Percentiles rank a stretch among this genome's conserved stretches.
Conservation (phyloP, 2,113 vertebrate species). For the Brienomyrus longianalis region DNA sequence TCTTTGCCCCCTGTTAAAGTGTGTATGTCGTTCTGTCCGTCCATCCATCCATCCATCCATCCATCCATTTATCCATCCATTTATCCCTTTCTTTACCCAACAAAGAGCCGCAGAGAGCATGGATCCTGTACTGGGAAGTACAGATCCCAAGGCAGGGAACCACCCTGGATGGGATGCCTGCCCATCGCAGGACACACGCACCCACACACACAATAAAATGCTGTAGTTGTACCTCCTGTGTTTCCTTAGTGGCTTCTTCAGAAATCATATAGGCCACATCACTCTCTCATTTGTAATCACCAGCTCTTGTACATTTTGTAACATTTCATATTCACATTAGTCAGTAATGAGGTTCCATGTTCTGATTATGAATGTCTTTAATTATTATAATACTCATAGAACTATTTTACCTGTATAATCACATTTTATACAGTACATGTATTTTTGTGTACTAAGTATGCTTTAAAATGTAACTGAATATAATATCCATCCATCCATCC, state of each 20-base stretch:
- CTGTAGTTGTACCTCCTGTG: too few relatives aligned
- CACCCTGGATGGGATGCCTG: not conserved
- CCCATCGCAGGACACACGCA: not conserved
- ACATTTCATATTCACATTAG: slow-evolving; percentile 1
- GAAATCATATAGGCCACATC: not conserved
- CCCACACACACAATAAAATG: not conserved
- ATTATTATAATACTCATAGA: not conserved
- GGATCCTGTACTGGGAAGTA: not conserved
- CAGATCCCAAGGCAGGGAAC: not conserved
- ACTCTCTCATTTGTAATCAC: not conserved
- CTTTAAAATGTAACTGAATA: not conserved
- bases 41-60: not conserved
- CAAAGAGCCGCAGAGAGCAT: not conserved
- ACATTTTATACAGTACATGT: not conserved
- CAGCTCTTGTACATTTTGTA: not conserved
- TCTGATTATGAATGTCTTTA: not conserved
- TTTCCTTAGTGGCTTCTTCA: not conserved
- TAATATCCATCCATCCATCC: not conserved
- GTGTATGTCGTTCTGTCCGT: not conserved
- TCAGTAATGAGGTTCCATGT: not conserved
- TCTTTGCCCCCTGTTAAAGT: not conserved
- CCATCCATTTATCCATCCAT: not conserved
- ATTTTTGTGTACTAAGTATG: not conserved
- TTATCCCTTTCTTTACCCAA: not conserved
- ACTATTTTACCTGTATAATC: not conserved